Evolutionary conservation across 2,797 vertebrate genomes (phyloP), one percentile per base, ranked within the genome.

Genomic region (Coranthus polyacanthus): DNA sequence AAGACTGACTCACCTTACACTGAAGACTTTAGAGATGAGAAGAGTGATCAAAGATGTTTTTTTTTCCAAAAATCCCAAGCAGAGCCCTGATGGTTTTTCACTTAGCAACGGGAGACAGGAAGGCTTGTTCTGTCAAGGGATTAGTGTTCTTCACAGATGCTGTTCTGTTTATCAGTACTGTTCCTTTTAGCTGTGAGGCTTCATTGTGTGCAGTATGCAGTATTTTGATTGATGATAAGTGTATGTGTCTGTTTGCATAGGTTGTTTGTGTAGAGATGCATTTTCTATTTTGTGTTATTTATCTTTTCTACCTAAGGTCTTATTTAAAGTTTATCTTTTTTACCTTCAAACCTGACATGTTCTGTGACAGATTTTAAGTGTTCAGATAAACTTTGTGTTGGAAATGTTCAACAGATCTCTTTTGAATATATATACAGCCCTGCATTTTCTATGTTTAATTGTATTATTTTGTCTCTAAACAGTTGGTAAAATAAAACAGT

Each of bases 41-140:
- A 64, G 12, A 36, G 15, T 0, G 72, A 82, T 82, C 68, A 79
- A 78, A 73, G 70, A 68, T n/a, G n/a, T 17, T 22, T 24, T 29
- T 55, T 65, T 26, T 53, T 15, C 43, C 37, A 38, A 47, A 60
- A 64, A 74, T 85, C 81, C 73, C 63, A 73, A 75, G 47, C 57
- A 53, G 63, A 78, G 34, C 21, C 6, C 72, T 60, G 58, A 76
- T 81, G 78, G 64, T 78, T 36, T 85, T 87, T 88, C 64, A 80
- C 65, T 83, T 56, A 79, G 63, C 32, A 1, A 55, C 70, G 2
- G 68, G 78, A 64, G 56, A 77, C 81, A 86, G 84, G 82, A 87
- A 87, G 72, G 8, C 68, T 47, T 37, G 37, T 59, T 79, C 45
- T 53, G 22, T 72, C 44, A 36, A 49, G 54, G 58, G 67, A 49